phyloP scores from a whole-genome alignment of 2,113 vertebrate species.

The Glaucidium brasilianum region DNA sequence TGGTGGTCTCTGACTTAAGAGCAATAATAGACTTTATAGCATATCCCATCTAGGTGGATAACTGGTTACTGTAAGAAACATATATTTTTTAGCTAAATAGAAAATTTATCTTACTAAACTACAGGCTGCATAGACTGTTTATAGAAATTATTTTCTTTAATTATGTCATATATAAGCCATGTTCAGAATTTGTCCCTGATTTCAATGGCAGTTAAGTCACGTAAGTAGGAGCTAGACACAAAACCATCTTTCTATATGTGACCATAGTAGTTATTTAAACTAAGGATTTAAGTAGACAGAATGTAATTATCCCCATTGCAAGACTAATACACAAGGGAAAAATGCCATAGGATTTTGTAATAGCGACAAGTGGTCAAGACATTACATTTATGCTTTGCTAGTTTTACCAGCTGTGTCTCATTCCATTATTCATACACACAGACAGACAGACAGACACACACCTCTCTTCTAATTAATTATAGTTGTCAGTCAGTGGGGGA shows the following conservation, averaged over 20 bases:
- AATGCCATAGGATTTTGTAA: conserved; percentile 53
- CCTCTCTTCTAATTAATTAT: conserved; percentile 37
- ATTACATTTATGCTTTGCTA: conserved; percentile 39
- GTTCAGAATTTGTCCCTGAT: not conserved
- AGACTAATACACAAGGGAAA: conserved; percentile 22
- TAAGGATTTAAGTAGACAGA: conserved; percentile 29
- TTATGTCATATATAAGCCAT: not conserved
- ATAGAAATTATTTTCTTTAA: not conserved
- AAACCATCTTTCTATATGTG: conserved; percentile 33
- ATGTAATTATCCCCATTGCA: conserved; percentile 39
- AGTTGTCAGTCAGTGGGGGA: not conserved
- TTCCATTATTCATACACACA: conserved; percentile 38
- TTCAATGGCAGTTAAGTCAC: not conserved
- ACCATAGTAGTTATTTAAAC: conserved; percentile 27
- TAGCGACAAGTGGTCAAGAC: conserved; percentile 55
- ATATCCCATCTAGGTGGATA: not conserved
- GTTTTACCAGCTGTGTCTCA: conserved; percentile 60
- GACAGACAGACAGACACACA: not conserved
- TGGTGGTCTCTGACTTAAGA: not conserved
- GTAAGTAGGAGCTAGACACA: conserved; percentile 1
- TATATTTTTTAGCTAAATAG: not conserved
- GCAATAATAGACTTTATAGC: not conserved
- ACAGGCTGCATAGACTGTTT: not conserved
- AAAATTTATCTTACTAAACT: not conserved
- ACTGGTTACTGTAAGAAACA: not conserved